Conservation (phyloP, 2,113 vertebrate species). For the Gymnocephalus cernua region DNA sequence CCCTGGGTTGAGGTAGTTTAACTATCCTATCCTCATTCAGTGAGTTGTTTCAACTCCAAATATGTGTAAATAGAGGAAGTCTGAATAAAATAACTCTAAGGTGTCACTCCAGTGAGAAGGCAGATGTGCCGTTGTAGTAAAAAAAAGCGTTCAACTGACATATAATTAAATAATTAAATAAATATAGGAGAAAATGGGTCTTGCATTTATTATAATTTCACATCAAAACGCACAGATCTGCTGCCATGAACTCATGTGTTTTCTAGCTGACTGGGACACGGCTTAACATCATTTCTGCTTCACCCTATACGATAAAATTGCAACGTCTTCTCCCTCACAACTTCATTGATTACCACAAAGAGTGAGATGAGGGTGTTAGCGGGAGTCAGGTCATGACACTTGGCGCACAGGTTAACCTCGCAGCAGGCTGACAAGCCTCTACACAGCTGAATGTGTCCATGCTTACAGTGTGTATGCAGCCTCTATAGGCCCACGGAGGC, state of each 20-base stretch:
- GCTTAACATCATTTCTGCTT: background rate
- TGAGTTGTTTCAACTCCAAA: background rate
- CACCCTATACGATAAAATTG: background rate
- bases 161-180: too few relatives aligned
- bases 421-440: conserved; percentile 15
- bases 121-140: background rate
- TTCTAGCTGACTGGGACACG: background rate
- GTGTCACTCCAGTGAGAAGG: background rate
- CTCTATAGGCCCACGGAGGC: conserved; percentile 24
- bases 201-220: background rate
- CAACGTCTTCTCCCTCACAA: background rate
- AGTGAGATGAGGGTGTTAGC: background rate
- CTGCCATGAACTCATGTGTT: background rate
- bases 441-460: conserved; percentile 1
- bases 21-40: background rate
- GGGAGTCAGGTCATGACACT: conserved; percentile 41
- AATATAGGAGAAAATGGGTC: background rate
- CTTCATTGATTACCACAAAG: conserved; percentile 9
- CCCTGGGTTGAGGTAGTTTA: background rate
- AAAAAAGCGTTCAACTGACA: background rate
- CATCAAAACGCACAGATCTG: background rate
- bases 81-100: background rate
- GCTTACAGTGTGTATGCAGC: background rate
- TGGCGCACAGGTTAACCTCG: conserved; percentile 36
- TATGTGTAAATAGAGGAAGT: background rate